A percentile compares a stretch with the other conserved stretches of the same genome.
These are phyloP conservation scores for Anarrhichthys ocellatus DNA, from an alignment of 2,113 vertebrate species.

Conservation along the genomic window DNA sequence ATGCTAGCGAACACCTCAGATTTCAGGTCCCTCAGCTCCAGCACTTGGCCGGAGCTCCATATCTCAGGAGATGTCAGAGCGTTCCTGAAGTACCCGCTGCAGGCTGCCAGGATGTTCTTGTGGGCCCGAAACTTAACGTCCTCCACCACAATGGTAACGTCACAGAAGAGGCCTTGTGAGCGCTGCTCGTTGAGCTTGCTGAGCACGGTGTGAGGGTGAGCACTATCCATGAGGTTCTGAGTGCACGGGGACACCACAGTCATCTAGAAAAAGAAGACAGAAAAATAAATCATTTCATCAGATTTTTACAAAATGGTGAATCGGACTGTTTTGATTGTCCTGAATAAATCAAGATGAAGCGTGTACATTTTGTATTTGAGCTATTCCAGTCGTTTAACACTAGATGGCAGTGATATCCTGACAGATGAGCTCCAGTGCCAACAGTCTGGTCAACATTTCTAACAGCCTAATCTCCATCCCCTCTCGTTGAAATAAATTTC, in stretches of 20 bases:
- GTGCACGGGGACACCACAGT: slow-evolving; percentile 89
- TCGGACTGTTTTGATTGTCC: not conserved
- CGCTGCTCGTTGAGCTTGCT: slow-evolving; percentile 95
- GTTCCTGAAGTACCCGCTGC: slow-evolving; percentile 95
- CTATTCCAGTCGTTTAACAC: slow-evolving; percentile 62
- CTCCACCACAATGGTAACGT: slow-evolving; percentile 97
- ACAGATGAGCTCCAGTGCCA: slow-evolving; percentile 27
- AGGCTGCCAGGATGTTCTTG: slow-evolving; percentile 95
- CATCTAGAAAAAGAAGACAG: slow-evolving; percentile 84
- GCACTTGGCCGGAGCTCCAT: slow-evolving; percentile 90
- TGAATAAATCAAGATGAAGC: not conserved
- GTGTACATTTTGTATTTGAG: slow-evolving; percentile 1
- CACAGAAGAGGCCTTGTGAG: slow-evolving; percentile 93
- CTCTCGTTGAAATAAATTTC: not conserved
- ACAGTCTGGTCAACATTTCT: slow-evolving; percentile 12
- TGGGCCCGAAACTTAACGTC: slow-evolving; percentile 98
- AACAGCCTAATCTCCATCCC: slow-evolving; percentile 11
- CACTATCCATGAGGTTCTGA: slow-evolving; percentile 91
- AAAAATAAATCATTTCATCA: slow-evolving; percentile 14
- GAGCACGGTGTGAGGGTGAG: slow-evolving; percentile 92
- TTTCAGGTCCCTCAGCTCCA: slow-evolving; percentile 95
- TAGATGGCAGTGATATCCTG: slow-evolving; percentile 80
- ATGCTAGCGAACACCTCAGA: slow-evolving; percentile 97
- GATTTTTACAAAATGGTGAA: slow-evolving; percentile 4
- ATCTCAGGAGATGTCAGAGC: slow-evolving; percentile 89